phyloP scores from a whole-genome alignment of 2,113 vertebrate genomes.

The Oreochromis spilurus region DNA sequence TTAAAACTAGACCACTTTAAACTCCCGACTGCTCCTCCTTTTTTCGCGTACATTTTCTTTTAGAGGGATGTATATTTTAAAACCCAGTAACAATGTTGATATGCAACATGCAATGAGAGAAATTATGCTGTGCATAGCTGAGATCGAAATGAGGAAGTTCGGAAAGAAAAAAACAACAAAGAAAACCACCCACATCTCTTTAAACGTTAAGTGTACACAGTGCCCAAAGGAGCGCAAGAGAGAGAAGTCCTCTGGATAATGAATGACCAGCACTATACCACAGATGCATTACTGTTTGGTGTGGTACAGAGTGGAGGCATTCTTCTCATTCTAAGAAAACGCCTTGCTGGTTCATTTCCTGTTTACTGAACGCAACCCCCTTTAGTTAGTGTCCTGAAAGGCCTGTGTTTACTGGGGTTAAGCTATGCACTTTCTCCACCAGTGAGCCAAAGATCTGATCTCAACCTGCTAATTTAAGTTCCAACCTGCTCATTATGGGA shows the following conservation, averaged over 20 bases:
- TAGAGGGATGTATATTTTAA: neutral
- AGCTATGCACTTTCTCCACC: constrained; percentile 70
- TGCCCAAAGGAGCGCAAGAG: constrained; percentile 5
- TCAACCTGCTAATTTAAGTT: constrained; percentile 73
- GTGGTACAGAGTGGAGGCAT: constrained; percentile 65
- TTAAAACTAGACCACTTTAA: neutral
- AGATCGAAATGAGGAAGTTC: constrained; percentile 26
- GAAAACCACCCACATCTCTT: constrained; percentile 19
- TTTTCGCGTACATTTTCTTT: neutral
- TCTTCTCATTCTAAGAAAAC: constrained; percentile 66
- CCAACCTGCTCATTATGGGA: constrained; percentile 75
- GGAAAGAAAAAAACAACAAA: neutral
- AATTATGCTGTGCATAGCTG: neutral
- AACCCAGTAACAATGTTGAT: neutral
- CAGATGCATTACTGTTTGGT: constrained; percentile 61
- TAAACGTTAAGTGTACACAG: constrained; percentile 23
- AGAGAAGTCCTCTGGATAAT: constrained; percentile 47
- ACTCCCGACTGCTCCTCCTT: neutral
- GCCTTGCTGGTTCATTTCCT: constrained; percentile 77
- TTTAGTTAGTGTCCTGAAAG: constrained; percentile 63
- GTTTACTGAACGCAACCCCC: constrained; percentile 68
- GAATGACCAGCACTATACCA: constrained; percentile 54
- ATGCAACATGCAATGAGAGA: neutral
- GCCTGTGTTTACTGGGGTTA: constrained; percentile 51
- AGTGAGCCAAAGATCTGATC: constrained; percentile 66